A percentile compares a stretch with the other conserved stretches of the same genome.
Evolutionary conservation across 2,113 vertebrate genomes (phyloP).

Genomic region (Dicaeum eximium): DNA sequence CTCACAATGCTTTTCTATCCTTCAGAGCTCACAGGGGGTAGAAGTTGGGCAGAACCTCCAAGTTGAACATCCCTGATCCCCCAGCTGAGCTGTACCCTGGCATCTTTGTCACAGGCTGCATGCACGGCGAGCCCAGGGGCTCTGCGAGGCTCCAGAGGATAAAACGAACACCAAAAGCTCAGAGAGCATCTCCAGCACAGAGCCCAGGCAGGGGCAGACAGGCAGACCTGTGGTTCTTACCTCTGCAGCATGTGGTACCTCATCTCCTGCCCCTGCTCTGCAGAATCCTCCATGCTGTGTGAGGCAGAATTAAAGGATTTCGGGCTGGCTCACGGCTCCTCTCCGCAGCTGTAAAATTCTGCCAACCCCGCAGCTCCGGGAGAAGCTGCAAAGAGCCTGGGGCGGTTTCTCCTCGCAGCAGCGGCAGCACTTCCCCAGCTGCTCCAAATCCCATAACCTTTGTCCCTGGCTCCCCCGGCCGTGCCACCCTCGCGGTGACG

Average conservation of each 20-base stretch:
- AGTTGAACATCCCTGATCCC: background rate
- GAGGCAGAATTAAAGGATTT: background rate
- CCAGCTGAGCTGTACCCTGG: background rate
- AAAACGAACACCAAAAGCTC: background rate
- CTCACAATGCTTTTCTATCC: background rate
- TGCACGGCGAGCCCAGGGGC: background rate
- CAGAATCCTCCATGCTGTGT: conserved; percentile 62
- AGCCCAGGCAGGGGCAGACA: background rate
- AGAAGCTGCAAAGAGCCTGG: background rate
- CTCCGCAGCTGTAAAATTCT: background rate
- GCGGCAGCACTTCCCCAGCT: background rate
- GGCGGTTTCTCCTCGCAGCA: background rate
- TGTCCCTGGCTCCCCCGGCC: conserved; percentile 32
- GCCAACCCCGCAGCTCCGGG: background rate
- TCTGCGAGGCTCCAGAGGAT: background rate
- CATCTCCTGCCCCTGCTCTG: conserved; percentile 64
- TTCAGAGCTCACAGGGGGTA: background rate
- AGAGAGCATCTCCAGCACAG: background rate
- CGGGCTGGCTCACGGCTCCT: background rate
- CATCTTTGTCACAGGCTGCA: background rate
- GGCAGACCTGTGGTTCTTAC: conserved; percentile 21
- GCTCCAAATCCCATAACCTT: conserved; percentile 12
- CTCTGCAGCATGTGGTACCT: conserved; percentile 75
- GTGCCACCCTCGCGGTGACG: background rate
- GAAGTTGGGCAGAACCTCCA: background rate